Percentiles rank a stretch among this genome's conserved stretches.
Evolutionary conservation across 1,140 invertebrate species (phyloP).

Genomic region (Camponotus vicinus): DNA sequence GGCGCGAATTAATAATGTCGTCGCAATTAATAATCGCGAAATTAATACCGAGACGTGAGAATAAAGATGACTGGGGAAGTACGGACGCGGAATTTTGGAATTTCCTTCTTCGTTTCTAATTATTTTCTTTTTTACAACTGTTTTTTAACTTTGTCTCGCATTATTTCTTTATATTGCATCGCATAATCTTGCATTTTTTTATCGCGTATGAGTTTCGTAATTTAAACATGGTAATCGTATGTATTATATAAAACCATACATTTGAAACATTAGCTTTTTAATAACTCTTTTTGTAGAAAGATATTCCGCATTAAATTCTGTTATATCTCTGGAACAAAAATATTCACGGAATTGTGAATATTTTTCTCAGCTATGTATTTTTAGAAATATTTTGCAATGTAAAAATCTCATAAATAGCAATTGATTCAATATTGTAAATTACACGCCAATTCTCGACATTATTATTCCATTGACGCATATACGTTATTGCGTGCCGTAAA

Average conservation of each 20-base stretch:
- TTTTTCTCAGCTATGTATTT: background rate
- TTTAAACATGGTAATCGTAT: background rate
- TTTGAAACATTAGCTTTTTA: background rate
- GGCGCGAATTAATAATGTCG: conserved; percentile 70
- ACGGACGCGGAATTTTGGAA: conserved; percentile 17
- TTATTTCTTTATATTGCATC: background rate
- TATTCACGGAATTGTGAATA: background rate
- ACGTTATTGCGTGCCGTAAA: background rate
- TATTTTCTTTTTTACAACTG: background rate
- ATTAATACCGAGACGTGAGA: conserved; percentile 69
- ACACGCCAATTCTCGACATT: background rate
- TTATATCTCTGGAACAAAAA: background rate
- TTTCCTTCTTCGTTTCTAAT: background rate
- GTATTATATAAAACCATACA: background rate
- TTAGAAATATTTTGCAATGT: background rate
- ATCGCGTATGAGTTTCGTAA: conserved; percentile 2
- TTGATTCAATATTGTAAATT: background rate
- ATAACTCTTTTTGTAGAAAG: background rate
- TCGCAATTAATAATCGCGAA: conserved; percentile 72
- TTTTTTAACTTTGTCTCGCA: too few species aligned
- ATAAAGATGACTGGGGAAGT: conserved; percentile 60
- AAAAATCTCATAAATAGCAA: background rate
- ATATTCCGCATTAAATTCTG: background rate
- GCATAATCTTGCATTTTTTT: background rate
- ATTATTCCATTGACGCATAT: background rate